Conservation (phyloP, 2,113 vertebrate genomes). For the Panthera tigris region DNA sequence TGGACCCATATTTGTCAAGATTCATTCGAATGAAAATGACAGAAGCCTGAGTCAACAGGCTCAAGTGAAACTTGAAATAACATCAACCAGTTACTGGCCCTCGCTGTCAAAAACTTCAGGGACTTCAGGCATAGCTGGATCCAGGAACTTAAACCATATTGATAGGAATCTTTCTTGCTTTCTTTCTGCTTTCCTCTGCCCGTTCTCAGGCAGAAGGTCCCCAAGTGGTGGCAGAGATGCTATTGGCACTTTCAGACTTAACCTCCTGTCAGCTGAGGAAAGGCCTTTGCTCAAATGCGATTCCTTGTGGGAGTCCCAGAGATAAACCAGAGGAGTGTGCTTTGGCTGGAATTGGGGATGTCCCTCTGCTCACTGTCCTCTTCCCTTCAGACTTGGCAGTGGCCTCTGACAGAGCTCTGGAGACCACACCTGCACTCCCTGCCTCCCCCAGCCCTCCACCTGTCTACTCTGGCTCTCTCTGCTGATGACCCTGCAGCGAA, state of each 20-base stretch:
- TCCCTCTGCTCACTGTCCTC: too few species aligned
- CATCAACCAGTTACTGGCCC: neutral
- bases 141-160: neutral
- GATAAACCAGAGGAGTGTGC: neutral
- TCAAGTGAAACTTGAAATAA: neutral
- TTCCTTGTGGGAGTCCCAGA: neutral
- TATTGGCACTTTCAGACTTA: neutral
- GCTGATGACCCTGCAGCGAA: neutral
- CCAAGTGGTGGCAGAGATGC: neutral
- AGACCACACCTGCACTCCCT: too few species aligned
- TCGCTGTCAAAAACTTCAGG: neutral
- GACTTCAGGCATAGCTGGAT: neutral
- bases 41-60: neutral
- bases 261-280: neutral
- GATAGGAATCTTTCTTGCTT: neutral
- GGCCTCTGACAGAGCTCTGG: neutral
- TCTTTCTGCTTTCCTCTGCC: neutral
- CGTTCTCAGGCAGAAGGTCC: neutral
- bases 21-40: neutral
- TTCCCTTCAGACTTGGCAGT: too few species aligned
- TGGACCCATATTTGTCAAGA: neutral
- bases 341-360: neutral
- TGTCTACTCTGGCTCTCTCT: neutral
- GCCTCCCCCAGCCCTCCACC: rapidly evolving
- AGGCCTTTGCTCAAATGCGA: neutral